Evolutionary conservation across 2,888 invertebrate species (phyloP).

Genomic region (Halictus quadricinctus): DNA sequence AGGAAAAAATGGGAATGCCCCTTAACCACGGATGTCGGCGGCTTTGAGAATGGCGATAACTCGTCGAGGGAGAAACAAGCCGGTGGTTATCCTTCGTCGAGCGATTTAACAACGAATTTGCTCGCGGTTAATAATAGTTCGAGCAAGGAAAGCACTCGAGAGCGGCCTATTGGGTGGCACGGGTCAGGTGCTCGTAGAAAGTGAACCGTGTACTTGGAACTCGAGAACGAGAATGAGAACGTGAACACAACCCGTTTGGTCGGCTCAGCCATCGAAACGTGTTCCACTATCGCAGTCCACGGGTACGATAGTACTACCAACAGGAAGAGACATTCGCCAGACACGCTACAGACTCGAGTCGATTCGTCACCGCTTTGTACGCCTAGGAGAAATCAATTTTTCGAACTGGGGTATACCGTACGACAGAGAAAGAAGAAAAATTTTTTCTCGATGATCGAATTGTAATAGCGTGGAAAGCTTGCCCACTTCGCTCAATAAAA

Average conservation of each 20-base stretch:
- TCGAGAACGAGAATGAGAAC: slow-evolving; percentile 64
- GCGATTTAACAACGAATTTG: slow-evolving; percentile 67
- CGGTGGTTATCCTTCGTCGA: slow-evolving; percentile 61
- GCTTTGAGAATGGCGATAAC: slow-evolving; percentile 66
- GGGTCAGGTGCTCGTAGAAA: slow-evolving; percentile 75
- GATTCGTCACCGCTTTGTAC: not conserved
- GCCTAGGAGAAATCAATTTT: not conserved
- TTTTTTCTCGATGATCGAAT: not conserved
- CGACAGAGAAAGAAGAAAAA: no score
- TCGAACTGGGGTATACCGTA: not conserved
- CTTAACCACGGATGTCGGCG: slow-evolving; percentile 63
- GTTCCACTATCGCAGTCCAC: slow-evolving; percentile 41
- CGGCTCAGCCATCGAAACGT: slow-evolving; percentile 50
- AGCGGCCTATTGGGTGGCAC: slow-evolving; percentile 69
- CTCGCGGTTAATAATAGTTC: slow-evolving; percentile 72
- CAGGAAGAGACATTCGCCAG: slow-evolving; percentile 35
- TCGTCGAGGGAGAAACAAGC: slow-evolving; percentile 60
- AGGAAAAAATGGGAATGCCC: slow-evolving; percentile 51
- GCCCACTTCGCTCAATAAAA: no score
- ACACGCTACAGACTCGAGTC: not conserved
- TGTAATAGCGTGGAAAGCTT: not conserved
- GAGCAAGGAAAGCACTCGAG: slow-evolving; percentile 73
- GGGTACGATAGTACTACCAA: slow-evolving; percentile 30
- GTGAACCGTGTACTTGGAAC: slow-evolving; percentile 74
- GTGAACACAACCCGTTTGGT: slow-evolving; percentile 54